Conservation (phyloP, 2,797 vertebrate genomes). For the Microcaecilia unicolor region DNA sequence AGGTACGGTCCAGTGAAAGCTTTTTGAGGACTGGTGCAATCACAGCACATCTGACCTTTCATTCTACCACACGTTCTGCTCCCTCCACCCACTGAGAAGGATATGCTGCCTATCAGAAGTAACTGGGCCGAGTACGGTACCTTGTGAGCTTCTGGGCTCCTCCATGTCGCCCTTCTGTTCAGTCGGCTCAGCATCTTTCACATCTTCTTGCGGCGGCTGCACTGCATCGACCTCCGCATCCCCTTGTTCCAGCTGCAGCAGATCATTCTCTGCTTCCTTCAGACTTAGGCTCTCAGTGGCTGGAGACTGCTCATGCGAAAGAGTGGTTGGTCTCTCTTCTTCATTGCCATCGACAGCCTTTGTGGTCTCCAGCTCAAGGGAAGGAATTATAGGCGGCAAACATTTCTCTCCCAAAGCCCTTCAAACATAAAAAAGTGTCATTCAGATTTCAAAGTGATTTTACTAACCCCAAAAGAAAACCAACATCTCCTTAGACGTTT, state of each 20-base stretch:
- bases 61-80: too few species aligned
- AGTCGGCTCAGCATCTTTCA: neutral
- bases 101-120: neutral
- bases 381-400: constrained; percentile 65
- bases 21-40: too few species aligned
- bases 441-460: too few species aligned
- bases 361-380: constrained; percentile 26
- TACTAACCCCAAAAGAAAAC: constrained; percentile 25
- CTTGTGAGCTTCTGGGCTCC: constrained; percentile 68
- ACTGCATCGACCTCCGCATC: constrained; percentile 5
- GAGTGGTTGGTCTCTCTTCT: constrained; percentile 14
- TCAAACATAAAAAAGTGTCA: constrained; percentile 14
- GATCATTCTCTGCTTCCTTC: constrained; percentile 7
- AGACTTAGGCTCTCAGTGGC: constrained; percentile 24
- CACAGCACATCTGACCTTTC: too few species aligned
- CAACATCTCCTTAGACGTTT: too few species aligned
- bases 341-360: constrained; percentile 16
- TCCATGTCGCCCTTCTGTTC: constrained; percentile 17
- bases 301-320: neutral
- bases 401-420: constrained; percentile 90
- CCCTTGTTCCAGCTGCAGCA: neutral
- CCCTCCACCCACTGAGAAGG: too few species aligned
- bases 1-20: too few species aligned
- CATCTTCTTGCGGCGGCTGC: constrained; percentile 14
- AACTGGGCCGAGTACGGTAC: constrained; percentile 35